Base-by-base conservation (phyloP, 2,113 vertebrate species). In the Gambusia affinis region DNA sequence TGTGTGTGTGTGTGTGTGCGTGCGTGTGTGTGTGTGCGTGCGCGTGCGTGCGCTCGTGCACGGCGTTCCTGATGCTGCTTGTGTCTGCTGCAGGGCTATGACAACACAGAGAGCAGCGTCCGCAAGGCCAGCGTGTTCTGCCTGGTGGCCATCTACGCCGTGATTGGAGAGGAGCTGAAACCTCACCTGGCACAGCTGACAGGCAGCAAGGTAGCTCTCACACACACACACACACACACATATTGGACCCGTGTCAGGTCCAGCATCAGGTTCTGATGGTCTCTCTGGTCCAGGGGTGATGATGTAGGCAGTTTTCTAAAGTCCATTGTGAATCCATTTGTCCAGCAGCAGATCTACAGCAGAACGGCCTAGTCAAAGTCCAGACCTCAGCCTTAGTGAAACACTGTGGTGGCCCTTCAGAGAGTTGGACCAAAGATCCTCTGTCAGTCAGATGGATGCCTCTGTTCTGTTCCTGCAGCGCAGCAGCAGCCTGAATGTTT, bases 91-190 rank as follows among this genome's bases (percentile, higher is more conserved):
- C 75, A 99, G 98, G 98, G 98, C 81, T 99, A 99, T 17, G 98
- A 99, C 88, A 98, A 99, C 90, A 97, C 98, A 0, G 98, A 99
- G 93, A 99, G 98, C 93, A 99, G 98, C 3, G 98, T 99, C 83
- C 96, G 98, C 62, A 99, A 99, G 94, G 97, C 98, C 91, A 98
- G 98, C 1, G 98, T 99, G 28, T 99, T 99, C 93, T 99, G 98
- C 87, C 91, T 99, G 37, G 98, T 99, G 89, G 98, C 98, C 8
- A 97, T 99, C 92, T 99, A 99, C 92, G 98, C 98, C 28, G 98
- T 99, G 86, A 99, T 99, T 82, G 98, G 98, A 81, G 98, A 99
- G 93, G 97, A 99, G 42, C 93, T 99, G 89, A 99, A 99, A 91
- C 97, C 97, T 89, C 97, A 98, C 94, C 96, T 99, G n/a, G 96